phyloP scores from a whole-genome alignment of 2,888 invertebrate genomes.

The Selenia dentaria region DNA sequence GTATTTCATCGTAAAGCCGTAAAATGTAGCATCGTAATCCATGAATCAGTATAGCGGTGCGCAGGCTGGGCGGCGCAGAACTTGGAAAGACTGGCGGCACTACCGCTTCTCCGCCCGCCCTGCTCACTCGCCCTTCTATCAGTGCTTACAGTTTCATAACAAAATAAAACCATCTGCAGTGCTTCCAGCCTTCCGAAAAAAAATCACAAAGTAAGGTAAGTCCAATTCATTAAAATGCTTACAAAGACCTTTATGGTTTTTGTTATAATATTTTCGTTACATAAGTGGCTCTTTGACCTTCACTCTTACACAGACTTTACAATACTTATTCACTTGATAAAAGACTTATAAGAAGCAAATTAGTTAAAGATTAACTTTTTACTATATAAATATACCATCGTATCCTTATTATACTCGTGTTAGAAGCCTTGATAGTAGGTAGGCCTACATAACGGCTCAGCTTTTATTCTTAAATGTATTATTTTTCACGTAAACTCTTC shows the following conservation, averaged over 20 bases:
- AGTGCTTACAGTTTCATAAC: too few species aligned
- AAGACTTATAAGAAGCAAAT: too few species aligned
- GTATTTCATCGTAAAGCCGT: slow-evolving; percentile 1
- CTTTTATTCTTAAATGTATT: too few species aligned
- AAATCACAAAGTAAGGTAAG: slow-evolving; percentile 19
- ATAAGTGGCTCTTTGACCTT: slow-evolving; percentile 1
- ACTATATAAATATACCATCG: too few species aligned
- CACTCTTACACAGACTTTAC: neutral
- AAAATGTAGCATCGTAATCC: slow-evolving; percentile 24
- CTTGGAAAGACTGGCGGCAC: slow-evolving; percentile 45
- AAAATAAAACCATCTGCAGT: slow-evolving; percentile 16
- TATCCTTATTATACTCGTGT: too few species aligned
- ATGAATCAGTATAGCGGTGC: slow-evolving; percentile 44
- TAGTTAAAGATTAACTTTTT: too few species aligned
- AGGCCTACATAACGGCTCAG: too few species aligned
- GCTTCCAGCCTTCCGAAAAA: slow-evolving; percentile 21
- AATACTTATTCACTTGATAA: too few species aligned
- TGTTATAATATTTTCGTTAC: neutral
- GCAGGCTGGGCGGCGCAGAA: slow-evolving; percentile 47
- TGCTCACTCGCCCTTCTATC: slow-evolving; percentile 37
- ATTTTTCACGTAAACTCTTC: too few species aligned
- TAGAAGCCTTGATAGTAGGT: too few species aligned
- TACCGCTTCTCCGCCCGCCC: slow-evolving; percentile 50
- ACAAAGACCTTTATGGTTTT: neutral
- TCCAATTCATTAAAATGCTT: neutral